Evolutionary conservation across 2,888 invertebrate species (phyloP), one percentile per base, ranked within the genome.

Genomic region (Andrena trimmerana): DNA sequence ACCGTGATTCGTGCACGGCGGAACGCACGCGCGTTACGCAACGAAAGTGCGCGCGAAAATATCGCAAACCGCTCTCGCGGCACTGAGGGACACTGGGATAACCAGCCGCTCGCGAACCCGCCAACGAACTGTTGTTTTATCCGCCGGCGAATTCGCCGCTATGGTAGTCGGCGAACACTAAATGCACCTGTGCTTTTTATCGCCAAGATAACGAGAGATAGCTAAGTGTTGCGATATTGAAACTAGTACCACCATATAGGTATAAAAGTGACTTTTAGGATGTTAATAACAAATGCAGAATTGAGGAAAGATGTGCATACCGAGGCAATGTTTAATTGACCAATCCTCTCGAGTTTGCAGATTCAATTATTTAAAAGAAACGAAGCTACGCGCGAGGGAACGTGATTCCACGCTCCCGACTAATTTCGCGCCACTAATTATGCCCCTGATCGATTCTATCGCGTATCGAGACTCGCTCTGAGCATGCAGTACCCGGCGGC

Each of bases 51-150:
- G 78, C 66, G 78, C 59, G 60, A 57, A 66, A 77, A 75, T 42
- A 42, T 42, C 42, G 42, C 42, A 16, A 20, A 60, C 66, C 29
- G 60, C 50, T 48, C 24, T 20, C 50, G 59, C 13, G 10, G 4
- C 24, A 27, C 20, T 1, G 48, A 8, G n/a, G 5, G 7, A 10
- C 54, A 24, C 31, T n/a, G 42, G n/a, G n/a, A 7, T 42, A 16
- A 20, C 42, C n/a, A 29, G 31, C 8, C n/a, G 24, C 2, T n/a
- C 48, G 33, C 42, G 42, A 60, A 27, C 59, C 31, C 71, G 20
- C 78, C 78, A 67, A 67, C 70, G 78, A 80, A 66, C 80, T 78
- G 78, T 78, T 33, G 71, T 78, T 78, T 78, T 66, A 59, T 60
- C 66, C 77, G 50, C 59, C 27, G 20, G 65, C 31, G 71, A 78